Percentiles rank a stretch among this genome's conserved stretches.
These are phyloP conservation scores for Clupea harengus DNA, from an alignment of 2,113 vertebrate species.

Conservation along the genomic window DNA sequence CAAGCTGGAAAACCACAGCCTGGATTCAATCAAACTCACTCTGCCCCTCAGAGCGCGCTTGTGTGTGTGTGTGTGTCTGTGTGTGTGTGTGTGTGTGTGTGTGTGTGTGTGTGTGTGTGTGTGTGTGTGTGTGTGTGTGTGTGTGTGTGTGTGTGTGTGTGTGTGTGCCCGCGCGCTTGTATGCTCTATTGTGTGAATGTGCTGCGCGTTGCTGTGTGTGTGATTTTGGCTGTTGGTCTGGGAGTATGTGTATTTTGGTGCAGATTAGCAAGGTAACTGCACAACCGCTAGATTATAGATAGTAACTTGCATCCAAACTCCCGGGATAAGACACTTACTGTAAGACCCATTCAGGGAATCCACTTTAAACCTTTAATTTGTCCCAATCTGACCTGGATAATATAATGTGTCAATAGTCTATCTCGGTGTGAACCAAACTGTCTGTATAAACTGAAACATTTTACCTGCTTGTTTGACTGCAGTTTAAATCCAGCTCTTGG, in stretches of 20 bases:
- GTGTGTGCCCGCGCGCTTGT: neutral
- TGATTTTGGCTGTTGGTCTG: neutral
- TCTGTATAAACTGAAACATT: neutral
- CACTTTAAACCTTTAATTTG: neutral
- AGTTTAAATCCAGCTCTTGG: neutral
- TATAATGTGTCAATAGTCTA: neutral
- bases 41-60: neutral
- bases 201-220: neutral
- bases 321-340: neutral
- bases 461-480: neutral
- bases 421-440: no score
- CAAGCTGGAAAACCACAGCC: neutral
- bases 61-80: constrained; percentile 20
- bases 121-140: no score
- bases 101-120: neutral
- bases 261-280: neutral
- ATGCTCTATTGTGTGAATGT: neutral
- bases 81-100: constrained; percentile 12
- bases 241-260: neutral
- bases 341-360: neutral
- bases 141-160: neutral
- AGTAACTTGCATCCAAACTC: neutral
- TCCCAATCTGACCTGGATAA: neutral
- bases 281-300: neutral
- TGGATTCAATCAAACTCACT: constrained; percentile 6